A percentile compares a stretch with the other conserved stretches of the same genome.
Conservation (phyloP, 2,888 invertebrate genomes). For the Catocala fraxini region DNA sequence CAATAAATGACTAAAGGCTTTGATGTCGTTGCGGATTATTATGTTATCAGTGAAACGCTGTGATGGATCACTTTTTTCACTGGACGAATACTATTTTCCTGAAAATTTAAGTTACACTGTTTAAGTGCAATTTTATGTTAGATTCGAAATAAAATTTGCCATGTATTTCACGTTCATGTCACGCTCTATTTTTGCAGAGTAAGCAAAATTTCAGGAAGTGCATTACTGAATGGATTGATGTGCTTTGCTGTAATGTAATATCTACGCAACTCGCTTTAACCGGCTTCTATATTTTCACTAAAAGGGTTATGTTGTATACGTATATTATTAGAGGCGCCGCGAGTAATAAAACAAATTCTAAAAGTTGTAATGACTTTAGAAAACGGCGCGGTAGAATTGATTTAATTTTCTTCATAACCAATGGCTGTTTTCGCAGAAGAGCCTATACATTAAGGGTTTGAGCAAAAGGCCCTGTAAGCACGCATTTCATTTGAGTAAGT, state of each 20-base stretch:
- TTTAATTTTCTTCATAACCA: constrained; percentile 51
- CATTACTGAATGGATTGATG: constrained; percentile 4
- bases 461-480: constrained; percentile 56
- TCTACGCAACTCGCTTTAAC: neutral
- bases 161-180: constrained; percentile 18
- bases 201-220: constrained; percentile 7
- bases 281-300: neutral
- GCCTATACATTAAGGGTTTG: constrained; percentile 53
- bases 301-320: neutral
- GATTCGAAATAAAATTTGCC: constrained; percentile 21
- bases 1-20: constrained; percentile 36
- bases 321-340: neutral
- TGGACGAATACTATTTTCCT: constrained; percentile 23
- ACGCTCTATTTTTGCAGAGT: constrained; percentile 17
- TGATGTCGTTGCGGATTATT: constrained; percentile 37
- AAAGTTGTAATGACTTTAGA: constrained; percentile 42
- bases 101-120: constrained; percentile 22
- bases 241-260: neutral
- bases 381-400: constrained; percentile 39
- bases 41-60: constrained; percentile 31
- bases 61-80: constrained; percentile 37
- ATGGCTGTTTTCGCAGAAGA: constrained; percentile 45
- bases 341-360: constrained; percentile 32
- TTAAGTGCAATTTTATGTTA: constrained; percentile 37
- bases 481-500: constrained; percentile 67